phyloP scores from a whole-genome alignment of 2,888 invertebrate species.

The Aromia moschata region DNA sequence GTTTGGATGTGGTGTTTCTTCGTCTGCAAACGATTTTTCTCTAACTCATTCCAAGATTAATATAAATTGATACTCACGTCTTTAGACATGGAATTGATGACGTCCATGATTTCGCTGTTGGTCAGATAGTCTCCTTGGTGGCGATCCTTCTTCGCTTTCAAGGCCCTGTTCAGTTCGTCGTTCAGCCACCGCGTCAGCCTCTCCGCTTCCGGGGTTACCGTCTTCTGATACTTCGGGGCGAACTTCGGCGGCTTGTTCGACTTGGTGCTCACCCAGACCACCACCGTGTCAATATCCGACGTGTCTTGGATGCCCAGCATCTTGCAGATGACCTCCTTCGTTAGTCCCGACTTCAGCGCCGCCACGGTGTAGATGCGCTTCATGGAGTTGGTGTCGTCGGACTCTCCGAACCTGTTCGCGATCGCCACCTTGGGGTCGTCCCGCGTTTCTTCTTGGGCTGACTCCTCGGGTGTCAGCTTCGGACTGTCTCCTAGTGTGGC shows the following conservation, averaged over 20 bases:
- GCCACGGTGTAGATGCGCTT: slow-evolving; percentile 31
- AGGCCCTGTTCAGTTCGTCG: neutral
- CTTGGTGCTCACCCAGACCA: slow-evolving; percentile 35
- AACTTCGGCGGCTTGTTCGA: slow-evolving; percentile 34
- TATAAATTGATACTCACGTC: no score
- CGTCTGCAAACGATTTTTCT: no score
- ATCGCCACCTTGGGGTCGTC: neutral
- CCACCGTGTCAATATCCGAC: slow-evolving; percentile 37
- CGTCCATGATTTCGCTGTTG: neutral
- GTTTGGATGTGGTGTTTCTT: no score
- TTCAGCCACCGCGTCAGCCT: neutral
- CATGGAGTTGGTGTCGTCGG: neutral
- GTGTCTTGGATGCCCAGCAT: slow-evolving; percentile 36
- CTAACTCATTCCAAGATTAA: no score
- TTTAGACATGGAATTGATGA: neutral
- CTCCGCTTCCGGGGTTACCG: neutral
- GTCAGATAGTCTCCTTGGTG: slow-evolving; percentile 1
- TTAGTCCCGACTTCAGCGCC: slow-evolving; percentile 24
- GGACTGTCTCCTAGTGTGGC: neutral
- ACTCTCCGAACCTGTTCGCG: neutral
- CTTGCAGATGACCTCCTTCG: slow-evolving; percentile 36
- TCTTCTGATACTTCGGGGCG: neutral
- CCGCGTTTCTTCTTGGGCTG: neutral
- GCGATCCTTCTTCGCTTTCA: neutral
- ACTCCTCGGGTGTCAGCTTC: neutral